Conservation (phyloP, 2,888 invertebrate species). For the Atrina japonica region DNA sequence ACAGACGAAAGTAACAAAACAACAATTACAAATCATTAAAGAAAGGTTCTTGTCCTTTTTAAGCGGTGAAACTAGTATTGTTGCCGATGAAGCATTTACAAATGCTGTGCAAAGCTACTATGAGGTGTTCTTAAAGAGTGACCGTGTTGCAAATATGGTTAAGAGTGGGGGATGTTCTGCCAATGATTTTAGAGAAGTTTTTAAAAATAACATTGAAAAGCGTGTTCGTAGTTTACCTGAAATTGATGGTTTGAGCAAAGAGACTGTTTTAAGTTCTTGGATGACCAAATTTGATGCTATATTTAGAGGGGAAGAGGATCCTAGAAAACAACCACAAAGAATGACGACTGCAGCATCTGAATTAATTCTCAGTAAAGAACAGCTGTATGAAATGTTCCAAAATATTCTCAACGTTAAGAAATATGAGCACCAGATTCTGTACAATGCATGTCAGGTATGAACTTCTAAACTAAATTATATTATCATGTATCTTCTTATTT, state of each 20-base stretch:
- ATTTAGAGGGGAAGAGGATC: slow-evolving; percentile 85
- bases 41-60: slow-evolving; percentile 97
- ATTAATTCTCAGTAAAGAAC: slow-evolving; percentile 98
- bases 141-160: slow-evolving; percentile 97
- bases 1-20: slow-evolving; percentile 97
- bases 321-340: slow-evolving; percentile 84
- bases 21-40: slow-evolving; percentile 96
- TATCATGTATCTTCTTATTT: too few relatives aligned
- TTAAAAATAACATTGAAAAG: slow-evolving; percentile 98
- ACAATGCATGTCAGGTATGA: slow-evolving; percentile 98
- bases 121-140: slow-evolving; percentile 96
- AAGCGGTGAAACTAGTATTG: slow-evolving; percentile 93
- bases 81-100: slow-evolving; percentile 89
- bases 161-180: slow-evolving; percentile 98
- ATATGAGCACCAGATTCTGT: slow-evolving; percentile 99
- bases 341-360: slow-evolving; percentile 83
- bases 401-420: slow-evolving; percentile 99
- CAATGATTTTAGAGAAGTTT: slow-evolving; percentile 99
- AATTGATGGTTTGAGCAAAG: slow-evolving; percentile 99
- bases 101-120: slow-evolving; percentile 95
- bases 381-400: slow-evolving; percentile 99
- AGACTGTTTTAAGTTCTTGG: slow-evolving; percentile 99
- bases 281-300: slow-evolving; percentile 99
- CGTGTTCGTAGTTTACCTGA: slow-evolving; percentile 97
- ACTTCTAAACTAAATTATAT: too few relatives aligned